A percentile compares a stretch with the other conserved stretches of the same genome.
Conservation (phyloP, 23 tunicate species). For the Diplosoma virens region DNA sequence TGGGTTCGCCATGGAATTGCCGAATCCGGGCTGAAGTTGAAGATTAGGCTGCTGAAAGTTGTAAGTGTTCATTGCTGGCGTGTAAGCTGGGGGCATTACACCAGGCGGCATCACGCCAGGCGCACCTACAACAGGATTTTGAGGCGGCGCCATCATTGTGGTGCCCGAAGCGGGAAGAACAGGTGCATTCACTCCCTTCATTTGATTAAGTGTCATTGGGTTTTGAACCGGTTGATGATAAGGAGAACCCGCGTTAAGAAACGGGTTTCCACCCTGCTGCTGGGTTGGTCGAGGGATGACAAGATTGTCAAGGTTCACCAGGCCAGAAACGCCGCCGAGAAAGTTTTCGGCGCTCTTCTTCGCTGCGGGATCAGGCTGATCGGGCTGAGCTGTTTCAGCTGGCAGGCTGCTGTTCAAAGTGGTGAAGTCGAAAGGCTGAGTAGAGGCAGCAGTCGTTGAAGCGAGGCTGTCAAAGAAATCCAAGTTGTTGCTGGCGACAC, state of each 20-base stretch:
- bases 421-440: constrained; percentile 50
- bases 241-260: constrained; percentile 27
- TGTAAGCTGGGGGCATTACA: not conserved
- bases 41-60: constrained; percentile 1
- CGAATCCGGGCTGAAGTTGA: not conserved
- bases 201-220: constrained; percentile 50
- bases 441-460: not conserved
- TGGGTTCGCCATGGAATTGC: not conserved
- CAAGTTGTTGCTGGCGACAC: not conserved
- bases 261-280: constrained; percentile 78
- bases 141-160: constrained; percentile 33
- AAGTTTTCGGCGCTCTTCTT: constrained; percentile 83
- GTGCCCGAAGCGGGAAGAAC: constrained; percentile 45
- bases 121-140: constrained; percentile 2
- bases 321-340: constrained; percentile 79
- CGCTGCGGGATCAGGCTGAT: not conserved
- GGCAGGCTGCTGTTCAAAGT: constrained; percentile 28
- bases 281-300: constrained; percentile 65
- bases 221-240: constrained; percentile 48
- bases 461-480: constrained; percentile 55
- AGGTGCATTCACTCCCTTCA: constrained; percentile 38
- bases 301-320: constrained; percentile 91
- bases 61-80: constrained; percentile 3
- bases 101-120: constrained; percentile 35
- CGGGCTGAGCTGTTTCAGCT: not conserved